These are phyloP conservation scores for Morelia viridis DNA, from an alignment of 2,797 vertebrate genomes.

Conservation along the genomic window DNA sequence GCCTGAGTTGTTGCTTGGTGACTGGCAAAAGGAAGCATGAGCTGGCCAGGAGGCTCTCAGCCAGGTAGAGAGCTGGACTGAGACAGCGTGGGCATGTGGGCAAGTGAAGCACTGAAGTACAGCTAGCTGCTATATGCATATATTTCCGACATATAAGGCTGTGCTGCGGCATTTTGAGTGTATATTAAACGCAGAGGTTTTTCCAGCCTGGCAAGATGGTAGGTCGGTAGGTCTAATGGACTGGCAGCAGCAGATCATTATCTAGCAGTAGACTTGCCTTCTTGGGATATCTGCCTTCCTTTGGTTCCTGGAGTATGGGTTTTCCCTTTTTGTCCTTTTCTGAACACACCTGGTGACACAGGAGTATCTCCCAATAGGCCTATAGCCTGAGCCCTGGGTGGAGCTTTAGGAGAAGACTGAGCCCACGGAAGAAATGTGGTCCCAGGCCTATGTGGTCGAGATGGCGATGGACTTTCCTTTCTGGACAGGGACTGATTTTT, in stretches of 20 bases:
- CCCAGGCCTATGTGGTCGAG: conserved; percentile 76
- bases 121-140: conserved; percentile 67
- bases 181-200: conserved; percentile 65
- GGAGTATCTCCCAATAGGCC: conserved; percentile 70
- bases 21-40: conserved; percentile 53
- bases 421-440: conserved; percentile 56
- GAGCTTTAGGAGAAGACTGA: conserved; percentile 62
- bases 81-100: conserved; percentile 53
- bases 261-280: conserved; percentile 79
- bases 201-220: conserved; percentile 55
- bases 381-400: conserved; percentile 57
- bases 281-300: conserved; percentile 72
- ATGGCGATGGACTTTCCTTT: conserved; percentile 89
- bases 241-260: conserved; percentile 74
- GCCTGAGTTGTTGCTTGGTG: conserved; percentile 45
- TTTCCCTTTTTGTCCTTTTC: conserved; percentile 79
- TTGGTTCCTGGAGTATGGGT: conserved; percentile 76
- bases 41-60: conserved; percentile 54
- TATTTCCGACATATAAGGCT: conserved; percentile 72
- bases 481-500: conserved; percentile 79
- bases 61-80: conserved; percentile 44
- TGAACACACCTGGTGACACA: conserved; percentile 64
- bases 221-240: conserved; percentile 33
- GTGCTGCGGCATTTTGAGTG: conserved; percentile 73
- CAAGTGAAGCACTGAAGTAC: conserved; percentile 71